Base-by-base conservation (phyloP, 1,140 invertebrate genomes). In the Mycetomoellerius zeteki region DNA sequence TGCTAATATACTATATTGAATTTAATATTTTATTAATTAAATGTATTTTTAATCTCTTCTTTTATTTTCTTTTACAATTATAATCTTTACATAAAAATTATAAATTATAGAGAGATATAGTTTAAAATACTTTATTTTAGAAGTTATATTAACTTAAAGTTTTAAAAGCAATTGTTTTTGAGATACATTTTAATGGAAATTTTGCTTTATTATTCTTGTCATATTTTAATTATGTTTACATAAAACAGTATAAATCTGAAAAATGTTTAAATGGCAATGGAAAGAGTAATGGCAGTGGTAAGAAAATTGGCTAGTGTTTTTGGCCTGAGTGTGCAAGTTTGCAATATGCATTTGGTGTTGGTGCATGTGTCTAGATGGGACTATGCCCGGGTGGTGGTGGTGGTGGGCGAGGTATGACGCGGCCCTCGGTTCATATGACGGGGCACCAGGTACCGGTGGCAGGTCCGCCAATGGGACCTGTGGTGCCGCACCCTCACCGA, bases 401-500 rank as follows among this genome's bases (percentile, higher is more conserved):
- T 92, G 94, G 94, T 94, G 95, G 94, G 93, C 94, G 94, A 92
- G 94, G 94, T 95, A 90, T 95, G 94, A 91, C 94, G 92, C 92
- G 95, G 91, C 92, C 94, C 92, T 43, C 69, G 81, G 93, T 95
- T 87, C 94, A 95, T 93, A 94, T 95, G 92, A 81, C 77, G 54
- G 94, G 94, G 92, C 95, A 95, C 90, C 90, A 93, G 89, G 93
- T 95, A 88, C 80, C 80, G 69, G 93, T 95, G 89, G 93, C 95
- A 93, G 94, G 93, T 92, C 93, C 94, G 87, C 91, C 94, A 82
- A 94, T 95, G 94, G 93, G 92, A 93, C 93, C 95, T 76, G 94
- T 94, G 91, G 94, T 95, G 95, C 95, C 96, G 94, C 96, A 96
- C 96, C 95, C 96, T 95, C 95, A 94, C 93, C 97, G 96, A 95